Percentiles rank a stretch among this genome's conserved stretches.
phyloP scores from a whole-genome alignment of 2,113 vertebrate genomes.

The Hydropotes inermis region DNA sequence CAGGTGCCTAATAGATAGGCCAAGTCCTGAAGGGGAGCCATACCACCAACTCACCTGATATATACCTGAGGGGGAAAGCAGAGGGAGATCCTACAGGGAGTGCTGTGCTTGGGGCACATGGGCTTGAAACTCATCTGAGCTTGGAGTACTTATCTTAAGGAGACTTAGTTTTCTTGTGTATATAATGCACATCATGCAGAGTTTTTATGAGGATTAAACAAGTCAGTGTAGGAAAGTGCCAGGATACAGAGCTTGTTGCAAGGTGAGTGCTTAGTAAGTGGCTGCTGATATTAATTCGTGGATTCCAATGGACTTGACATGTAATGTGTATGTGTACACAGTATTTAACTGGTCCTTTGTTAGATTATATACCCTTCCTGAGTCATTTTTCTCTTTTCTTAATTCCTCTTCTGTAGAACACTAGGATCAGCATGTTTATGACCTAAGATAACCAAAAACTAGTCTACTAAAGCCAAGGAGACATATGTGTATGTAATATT shows the following conservation, averaged over 20 bases:
- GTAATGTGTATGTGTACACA: not conserved
- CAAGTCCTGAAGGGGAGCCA: not conserved
- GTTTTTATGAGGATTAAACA: not conserved
- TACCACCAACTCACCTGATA: not conserved
- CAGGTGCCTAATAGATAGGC: not conserved
- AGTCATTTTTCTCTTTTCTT: not conserved
- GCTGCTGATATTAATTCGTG: not conserved
- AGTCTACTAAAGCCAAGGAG: not conserved
- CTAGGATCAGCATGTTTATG: not conserved
- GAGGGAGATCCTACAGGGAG: not conserved
- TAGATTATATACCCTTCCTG: not conserved
- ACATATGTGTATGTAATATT: not conserved
- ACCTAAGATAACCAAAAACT: not conserved
- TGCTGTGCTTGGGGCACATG: not conserved
- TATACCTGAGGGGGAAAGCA: not conserved
- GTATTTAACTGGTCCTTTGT: not conserved
- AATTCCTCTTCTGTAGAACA: not conserved
- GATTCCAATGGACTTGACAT: not conserved
- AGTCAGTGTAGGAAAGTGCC: not conserved
- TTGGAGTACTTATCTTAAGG: not conserved
- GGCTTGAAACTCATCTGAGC: not conserved
- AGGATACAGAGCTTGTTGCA: not conserved
- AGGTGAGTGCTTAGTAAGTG: not conserved
- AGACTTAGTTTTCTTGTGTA: not conserved
- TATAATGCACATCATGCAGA: not conserved